Base-by-base conservation (phyloP, 1,140 invertebrate species). In the Lordiphosa mommai region DNA sequence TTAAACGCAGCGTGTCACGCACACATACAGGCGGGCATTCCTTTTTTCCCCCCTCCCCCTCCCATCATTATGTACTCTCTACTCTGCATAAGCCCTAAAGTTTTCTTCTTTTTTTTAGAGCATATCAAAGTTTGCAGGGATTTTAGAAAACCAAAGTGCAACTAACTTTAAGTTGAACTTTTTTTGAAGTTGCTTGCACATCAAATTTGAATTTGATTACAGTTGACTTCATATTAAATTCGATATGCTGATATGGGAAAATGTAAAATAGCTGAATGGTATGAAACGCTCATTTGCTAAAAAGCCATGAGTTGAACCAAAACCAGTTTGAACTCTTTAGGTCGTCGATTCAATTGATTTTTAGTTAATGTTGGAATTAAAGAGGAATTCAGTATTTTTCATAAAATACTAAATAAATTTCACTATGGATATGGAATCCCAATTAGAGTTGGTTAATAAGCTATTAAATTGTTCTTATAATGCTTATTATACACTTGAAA, bases 181-280 rank as follows among this genome's bases (percentile, higher is more conserved):
- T 61, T 61, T 50, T 34, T 53, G 27, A 57, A 66, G 60, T 70
- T 65, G 49, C 53, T 38, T 32, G 13, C 51, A 23, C 70, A 74
- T 80, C 60, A 79, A 73, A 79, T 74, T 72, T 61, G 56, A 80
- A 44, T 79, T 79, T 79, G 69, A 79, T 79, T 61, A 73, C 65
- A 72, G 49, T 67, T 76, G 44, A 48, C 61, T 57, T 58, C 37
- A 36, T 41, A 58, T 36, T 47, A 13, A 51, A 58, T 27, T 43
- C 4, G 2, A 12, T 2, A 7, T 43, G 20, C 20, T 23, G 12
- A 27, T 27, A 43, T 27, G n/a, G 38, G n/a, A 43, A 43, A 5
- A 14, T 36, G 12, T 1, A 13, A 36, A 36, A 1, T 13, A 36
- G 2, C 0, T 13, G 10, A 36, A 36, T 36, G 13, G 32, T 20